These are phyloP conservation scores for Mechanitis messenoides DNA, from an alignment of 2,888 invertebrate species.

Conservation along the genomic window DNA sequence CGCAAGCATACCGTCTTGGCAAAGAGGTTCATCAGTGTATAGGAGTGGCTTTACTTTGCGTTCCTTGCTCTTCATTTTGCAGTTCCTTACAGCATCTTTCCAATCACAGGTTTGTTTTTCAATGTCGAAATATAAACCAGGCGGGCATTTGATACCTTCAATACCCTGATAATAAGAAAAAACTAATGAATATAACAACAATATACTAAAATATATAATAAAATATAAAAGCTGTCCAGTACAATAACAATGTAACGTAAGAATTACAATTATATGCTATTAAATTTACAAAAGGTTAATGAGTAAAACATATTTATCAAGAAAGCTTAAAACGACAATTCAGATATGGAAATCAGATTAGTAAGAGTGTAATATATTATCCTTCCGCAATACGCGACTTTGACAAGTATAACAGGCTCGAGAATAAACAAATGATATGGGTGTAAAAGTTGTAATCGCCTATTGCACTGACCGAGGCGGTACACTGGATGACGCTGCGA, in stretches of 20 bases:
- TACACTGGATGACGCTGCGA: slow-evolving; percentile 96
- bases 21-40: slow-evolving; percentile 92
- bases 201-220: neutral
- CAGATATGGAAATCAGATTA: slow-evolving; percentile 1
- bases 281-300: slow-evolving; percentile 2
- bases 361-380: neutral
- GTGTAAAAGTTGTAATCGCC: slow-evolving; percentile 36
- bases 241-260: no score
- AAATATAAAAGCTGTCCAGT: neutral
- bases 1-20: slow-evolving; percentile 89
- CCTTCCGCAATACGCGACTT: slow-evolving; percentile 16
- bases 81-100: slow-evolving; percentile 95
- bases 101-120: slow-evolving; percentile 97
- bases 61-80: slow-evolving; percentile 92
- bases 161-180: slow-evolving; percentile 80
- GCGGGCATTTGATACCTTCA: slow-evolving; percentile 94
- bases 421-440: slow-evolving; percentile 31
- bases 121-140: slow-evolving; percentile 94
- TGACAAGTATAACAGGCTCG: slow-evolving; percentile 12
- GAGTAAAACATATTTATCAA: neutral
- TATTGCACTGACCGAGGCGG: slow-evolving; percentile 85
- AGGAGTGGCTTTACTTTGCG: slow-evolving; percentile 90
- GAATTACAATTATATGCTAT: neutral
- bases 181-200: slow-evolving; percentile 8
- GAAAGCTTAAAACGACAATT: neutral